A percentile compares a stretch with the other conserved stretches of the same genome.
These are phyloP conservation scores for Drosophila littoralis DNA, from an alignment of 1,140 invertebrate genomes.

Conservation along the genomic window DNA sequence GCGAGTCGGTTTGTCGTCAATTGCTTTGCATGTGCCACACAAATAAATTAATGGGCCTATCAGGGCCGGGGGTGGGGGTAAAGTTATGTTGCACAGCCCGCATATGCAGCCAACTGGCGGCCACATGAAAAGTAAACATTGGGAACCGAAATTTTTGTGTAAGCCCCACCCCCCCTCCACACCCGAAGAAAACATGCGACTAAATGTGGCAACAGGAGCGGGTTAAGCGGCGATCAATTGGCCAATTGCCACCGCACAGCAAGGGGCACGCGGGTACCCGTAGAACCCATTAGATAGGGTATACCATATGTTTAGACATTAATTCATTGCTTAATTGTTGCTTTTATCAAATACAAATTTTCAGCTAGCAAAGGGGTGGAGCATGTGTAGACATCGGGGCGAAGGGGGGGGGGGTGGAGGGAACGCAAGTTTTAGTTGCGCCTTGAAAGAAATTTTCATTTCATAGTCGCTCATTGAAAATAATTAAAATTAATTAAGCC, in stretches of 20 bases:
- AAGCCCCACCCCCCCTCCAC: neutral
- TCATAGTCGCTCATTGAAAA: slow-evolving; percentile 81
- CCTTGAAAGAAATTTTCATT: slow-evolving; percentile 69
- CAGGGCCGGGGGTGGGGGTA: neutral
- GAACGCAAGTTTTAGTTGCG: slow-evolving; percentile 67
- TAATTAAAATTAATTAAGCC: slow-evolving; percentile 83
- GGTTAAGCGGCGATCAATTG: slow-evolving; percentile 58
- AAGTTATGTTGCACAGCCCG: slow-evolving; percentile 37
- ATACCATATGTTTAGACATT: slow-evolving; percentile 57
- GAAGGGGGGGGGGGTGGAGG: neutral
- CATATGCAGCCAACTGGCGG: slow-evolving; percentile 61
- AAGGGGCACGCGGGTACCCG: slow-evolving; percentile 65
- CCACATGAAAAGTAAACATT: slow-evolving; percentile 59
- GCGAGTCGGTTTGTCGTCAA: slow-evolving; percentile 74
- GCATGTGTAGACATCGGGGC: neutral
- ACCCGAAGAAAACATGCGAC: slow-evolving; percentile 7
- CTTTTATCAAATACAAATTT: slow-evolving; percentile 68
- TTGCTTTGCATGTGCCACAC: slow-evolving; percentile 82
- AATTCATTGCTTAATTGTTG: slow-evolving; percentile 80
- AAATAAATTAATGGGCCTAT: slow-evolving; percentile 75
- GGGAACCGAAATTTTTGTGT: slow-evolving; percentile 18
- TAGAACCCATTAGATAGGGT: slow-evolving; percentile 30
- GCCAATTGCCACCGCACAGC: slow-evolving; percentile 36
- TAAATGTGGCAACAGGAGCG: slow-evolving; percentile 57
- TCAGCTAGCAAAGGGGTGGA: neutral